These are phyloP conservation scores for Malurus alboscapulatus DNA, from an alignment of 2,113 vertebrate species.

Conservation along the genomic window DNA sequence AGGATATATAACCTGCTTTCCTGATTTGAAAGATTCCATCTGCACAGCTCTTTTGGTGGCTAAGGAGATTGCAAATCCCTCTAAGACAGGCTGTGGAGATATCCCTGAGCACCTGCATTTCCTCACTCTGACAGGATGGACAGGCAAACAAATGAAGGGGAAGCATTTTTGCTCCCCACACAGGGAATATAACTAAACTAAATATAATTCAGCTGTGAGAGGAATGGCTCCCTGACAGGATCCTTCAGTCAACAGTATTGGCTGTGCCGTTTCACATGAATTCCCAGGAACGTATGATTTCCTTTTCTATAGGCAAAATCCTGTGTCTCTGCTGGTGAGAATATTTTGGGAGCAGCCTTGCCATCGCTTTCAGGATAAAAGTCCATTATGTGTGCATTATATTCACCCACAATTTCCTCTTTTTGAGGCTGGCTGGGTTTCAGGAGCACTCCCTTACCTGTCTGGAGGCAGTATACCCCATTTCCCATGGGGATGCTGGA, in stretches of 20 bases:
- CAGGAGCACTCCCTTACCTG: neutral
- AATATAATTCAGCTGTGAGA: neutral
- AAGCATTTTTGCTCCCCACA: neutral
- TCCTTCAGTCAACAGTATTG: neutral
- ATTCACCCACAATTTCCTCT: neutral
- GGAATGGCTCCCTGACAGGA: neutral
- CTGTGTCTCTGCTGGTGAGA: neutral
- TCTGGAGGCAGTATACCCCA: neutral
- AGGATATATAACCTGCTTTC: neutral
- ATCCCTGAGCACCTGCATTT: neutral
- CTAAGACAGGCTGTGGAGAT: neutral
- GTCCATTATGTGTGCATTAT: neutral
- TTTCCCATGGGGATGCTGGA: fast-evolving
- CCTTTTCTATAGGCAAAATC: neutral
- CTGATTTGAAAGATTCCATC: neutral
- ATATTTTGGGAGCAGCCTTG: neutral
- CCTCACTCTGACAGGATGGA: neutral
- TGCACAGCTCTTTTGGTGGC: neutral
- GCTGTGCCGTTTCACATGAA: neutral
- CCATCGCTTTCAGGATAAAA: neutral
- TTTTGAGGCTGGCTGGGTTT: neutral
- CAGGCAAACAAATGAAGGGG: neutral
- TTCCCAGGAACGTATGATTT: neutral
- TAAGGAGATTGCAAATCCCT: neutral
- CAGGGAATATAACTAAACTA: neutral